Evolutionary conservation across 2,888 invertebrate genomes (phyloP), one percentile per base, ranked within the genome.

Genomic region (Rhorus exstirpatorius): DNA sequence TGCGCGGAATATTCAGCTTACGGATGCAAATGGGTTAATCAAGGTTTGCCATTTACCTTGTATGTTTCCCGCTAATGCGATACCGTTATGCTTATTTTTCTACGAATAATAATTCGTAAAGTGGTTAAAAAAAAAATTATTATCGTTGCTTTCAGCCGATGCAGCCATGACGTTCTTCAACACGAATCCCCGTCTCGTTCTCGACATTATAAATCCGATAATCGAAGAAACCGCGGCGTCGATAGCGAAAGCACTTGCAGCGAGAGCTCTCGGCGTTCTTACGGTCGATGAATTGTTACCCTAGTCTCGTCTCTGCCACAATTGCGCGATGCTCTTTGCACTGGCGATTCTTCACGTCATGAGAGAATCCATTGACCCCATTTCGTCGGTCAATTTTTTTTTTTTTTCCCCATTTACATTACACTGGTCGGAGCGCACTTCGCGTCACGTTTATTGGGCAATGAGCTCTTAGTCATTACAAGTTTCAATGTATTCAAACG

Each of bases 141-240:
- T 55, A 41, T 79, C 84, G 78, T 76, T 3, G 12, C 88, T 88
- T 82, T 92, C 89, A 96, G 96, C 96, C 61, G 93, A 95, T 72
- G 94, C 96, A 38, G 96, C 96, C n/a, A 94, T 94, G 0, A 93
- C 94, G 3, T 96, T 96, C 93, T 96, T 96, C 94, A 96, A 96
- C 87, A 94, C 95, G 80, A 96, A 96, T 88, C 95, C 96, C 0
- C 93, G 94, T 67, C 93, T 95, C 7, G 95, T 96, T 2, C 92
- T 96, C 91, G 96, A 96, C 84, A 95, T 96, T 61, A 93, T 96
- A 46, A 95, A 94, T 89, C 96, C 96, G 0, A 94, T 96, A 46
- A 94, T 96, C 58, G 95, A 96, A 70, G 96, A 96, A 85, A 95
- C 95, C 0, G 93, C 94, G 0, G 94, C 94, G 0, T 95, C 95